These are phyloP conservation scores for Mylabris sibirica DNA, from an alignment of 2,888 invertebrate genomes.

Conservation along the genomic window DNA sequence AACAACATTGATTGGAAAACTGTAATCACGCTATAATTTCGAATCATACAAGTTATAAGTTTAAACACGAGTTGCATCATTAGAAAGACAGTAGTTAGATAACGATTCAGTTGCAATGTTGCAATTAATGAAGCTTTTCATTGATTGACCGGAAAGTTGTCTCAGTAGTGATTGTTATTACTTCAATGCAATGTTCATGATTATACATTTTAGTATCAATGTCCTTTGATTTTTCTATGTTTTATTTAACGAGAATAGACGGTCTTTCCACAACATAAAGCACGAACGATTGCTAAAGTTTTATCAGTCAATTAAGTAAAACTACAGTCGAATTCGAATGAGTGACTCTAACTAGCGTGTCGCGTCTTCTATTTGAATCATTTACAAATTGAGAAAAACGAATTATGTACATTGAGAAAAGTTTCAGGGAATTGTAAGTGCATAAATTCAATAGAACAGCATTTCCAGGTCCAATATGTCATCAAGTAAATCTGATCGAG, in stretches of 20 bases:
- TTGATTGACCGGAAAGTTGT: slow-evolving; percentile 4
- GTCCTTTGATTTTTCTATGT: background rate
- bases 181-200: background rate
- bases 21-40: background rate
- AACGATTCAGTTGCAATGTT: background rate
- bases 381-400: background rate
- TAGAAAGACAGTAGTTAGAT: background rate
- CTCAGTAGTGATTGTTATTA: background rate
- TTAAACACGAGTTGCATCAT: slow-evolving; percentile 5
- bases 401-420: background rate
- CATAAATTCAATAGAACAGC: background rate
- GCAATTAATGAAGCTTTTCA: slow-evolving; percentile 6
- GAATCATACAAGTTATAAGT: background rate
- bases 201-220: background rate
- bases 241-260: background rate
- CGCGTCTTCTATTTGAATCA: background rate
- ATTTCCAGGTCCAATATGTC: background rate
- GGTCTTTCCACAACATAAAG: background rate
- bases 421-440: background rate
- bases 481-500: background rate
- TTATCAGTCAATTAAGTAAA: slow-evolving; percentile 6
- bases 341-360: background rate
- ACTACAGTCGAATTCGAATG: background rate
- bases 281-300: slow-evolving; percentile 7
- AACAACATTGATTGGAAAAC: background rate